Percentiles rank a stretch among this genome's conserved stretches.
Conservation (phyloP, 1,140 invertebrate genomes). For the Leptestheria dahalacensis region DNA sequence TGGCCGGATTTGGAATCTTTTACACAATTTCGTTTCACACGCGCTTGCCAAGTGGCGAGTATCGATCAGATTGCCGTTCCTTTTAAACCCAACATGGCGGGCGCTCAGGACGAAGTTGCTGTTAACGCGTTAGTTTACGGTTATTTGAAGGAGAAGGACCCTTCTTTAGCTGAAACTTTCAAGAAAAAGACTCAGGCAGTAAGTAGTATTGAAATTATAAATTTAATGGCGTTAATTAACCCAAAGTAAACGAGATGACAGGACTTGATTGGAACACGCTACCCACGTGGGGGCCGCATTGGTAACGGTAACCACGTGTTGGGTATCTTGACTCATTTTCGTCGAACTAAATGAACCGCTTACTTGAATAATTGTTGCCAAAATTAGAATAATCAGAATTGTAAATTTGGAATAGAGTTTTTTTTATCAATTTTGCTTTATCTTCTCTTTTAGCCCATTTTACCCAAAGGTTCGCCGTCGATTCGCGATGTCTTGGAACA, state of each 20-base stretch:
- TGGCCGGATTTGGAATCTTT: too few relatives aligned
- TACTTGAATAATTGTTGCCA: too few relatives aligned
- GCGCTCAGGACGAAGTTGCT: neutral
- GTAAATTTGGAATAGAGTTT: too few relatives aligned
- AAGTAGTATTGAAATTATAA: too few relatives aligned
- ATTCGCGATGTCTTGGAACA: constrained; percentile 12
- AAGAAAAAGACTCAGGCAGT: constrained; percentile 14
- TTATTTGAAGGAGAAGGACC: constrained; percentile 13
- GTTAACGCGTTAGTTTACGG: constrained; percentile 13
- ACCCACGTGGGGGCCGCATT: too few relatives aligned
- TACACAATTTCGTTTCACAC: neutral
- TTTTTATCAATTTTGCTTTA: constrained; percentile 1
- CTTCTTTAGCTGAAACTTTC: constrained; percentile 8
- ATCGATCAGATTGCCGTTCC: too few relatives aligned
- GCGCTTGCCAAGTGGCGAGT: neutral
- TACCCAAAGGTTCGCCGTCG: constrained; percentile 13
- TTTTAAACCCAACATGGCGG: constrained; percentile 2
- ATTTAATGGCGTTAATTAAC: too few relatives aligned
- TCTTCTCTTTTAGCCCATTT: constrained; percentile 4
- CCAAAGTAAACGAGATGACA: too few relatives aligned
- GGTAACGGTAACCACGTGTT: neutral
- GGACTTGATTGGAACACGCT: too few relatives aligned
- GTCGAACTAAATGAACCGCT: too few relatives aligned
- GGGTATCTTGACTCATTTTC: too few relatives aligned
- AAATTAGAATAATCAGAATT: too few relatives aligned